Conservation (phyloP, 1,140 invertebrate genomes). For the Hylyphantes graminicola region DNA sequence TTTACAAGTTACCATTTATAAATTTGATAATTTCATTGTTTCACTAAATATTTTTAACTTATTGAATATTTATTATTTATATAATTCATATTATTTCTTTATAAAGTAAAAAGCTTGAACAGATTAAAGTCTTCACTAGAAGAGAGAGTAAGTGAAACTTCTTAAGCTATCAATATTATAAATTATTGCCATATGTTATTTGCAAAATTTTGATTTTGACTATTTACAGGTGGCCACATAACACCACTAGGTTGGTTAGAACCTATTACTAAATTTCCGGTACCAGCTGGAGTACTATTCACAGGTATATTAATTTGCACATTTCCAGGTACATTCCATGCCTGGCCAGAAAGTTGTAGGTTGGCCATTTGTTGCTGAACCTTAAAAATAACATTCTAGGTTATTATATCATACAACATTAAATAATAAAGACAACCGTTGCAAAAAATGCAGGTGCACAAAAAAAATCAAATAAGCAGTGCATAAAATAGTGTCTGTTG, state of each 20-base stretch:
- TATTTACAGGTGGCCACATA: slow-evolving; percentile 41
- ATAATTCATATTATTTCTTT: too few relatives aligned
- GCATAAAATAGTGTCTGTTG: too few relatives aligned
- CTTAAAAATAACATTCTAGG: slow-evolving; percentile 16
- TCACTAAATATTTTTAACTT: too few relatives aligned
- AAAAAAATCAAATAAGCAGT: neutral
- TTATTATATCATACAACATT: neutral
- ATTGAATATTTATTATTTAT: too few relatives aligned
- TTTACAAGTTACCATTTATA: too few relatives aligned
- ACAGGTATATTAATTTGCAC: slow-evolving; percentile 5
- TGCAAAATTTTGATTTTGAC: slow-evolving; percentile 53
- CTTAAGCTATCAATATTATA: too few relatives aligned
- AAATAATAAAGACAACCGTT: neutral
- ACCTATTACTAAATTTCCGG: slow-evolving; percentile 26
- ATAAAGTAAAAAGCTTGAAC: too few relatives aligned
- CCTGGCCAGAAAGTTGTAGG: slow-evolving; percentile 40
- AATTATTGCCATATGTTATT: slow-evolving; percentile 57
- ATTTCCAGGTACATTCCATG: slow-evolving; percentile 39
- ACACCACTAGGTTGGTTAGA: slow-evolving; percentile 45
- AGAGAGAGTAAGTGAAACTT: too few relatives aligned
- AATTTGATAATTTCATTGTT: too few relatives aligned
- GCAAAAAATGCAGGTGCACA: neutral
- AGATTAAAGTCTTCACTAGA: too few relatives aligned
- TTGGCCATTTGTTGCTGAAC: slow-evolving; percentile 49
- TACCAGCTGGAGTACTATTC: slow-evolving; percentile 15